Evolutionary conservation across 2,797 vertebrate genomes (phyloP), one percentile per base, ranked within the genome.

Genomic region (Acrossocheilus fasciatus): DNA sequence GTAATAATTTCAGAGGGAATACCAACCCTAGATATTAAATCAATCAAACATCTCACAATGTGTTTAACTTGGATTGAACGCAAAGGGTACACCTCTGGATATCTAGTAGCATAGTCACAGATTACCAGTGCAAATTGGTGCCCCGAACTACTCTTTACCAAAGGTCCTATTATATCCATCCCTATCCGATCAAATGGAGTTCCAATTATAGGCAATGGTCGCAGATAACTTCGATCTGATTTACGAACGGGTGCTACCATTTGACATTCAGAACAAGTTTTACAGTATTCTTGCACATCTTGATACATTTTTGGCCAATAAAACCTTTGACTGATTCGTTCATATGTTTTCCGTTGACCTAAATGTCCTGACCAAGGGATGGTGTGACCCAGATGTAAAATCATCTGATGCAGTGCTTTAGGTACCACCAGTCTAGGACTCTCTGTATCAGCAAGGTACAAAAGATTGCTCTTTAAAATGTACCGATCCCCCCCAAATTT

Each of bases 11-110:
- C 86, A 14, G 9, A n/a, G 9, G 78, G 81, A 1, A 90, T 34
- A 4, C 87, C 82, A 47, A 78, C 88, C 23, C 75, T 82, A 17
- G 82, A 86, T 39, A 6, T 89, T 70, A 4, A 88, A 17, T 68
- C 87, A 6, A 85, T 12, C 2, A 89, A 9, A n/a, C 50, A 78
- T 10, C 50, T 78, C 12, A 14, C 76, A 36, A 62, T 23, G 1
- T n/a, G 11, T 6, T 62, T 79, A 20, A 50, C 76, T 26, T 79
- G 36, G 0, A 62, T 7, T 23, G 20, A 79, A 7, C 2, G 0
- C 18, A 79, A 57, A 1, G 76, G 36, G 12, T 36, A 43, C 5
- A 62, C 54, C 11, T 79, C 54, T 14, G 76, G 23, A 41, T 79
- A 62, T 11, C 39, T 26, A 14, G 76, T 79, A 62, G 76, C 76